Evolutionary conservation across 2,888 invertebrate genomes (phyloP).

Genomic region (Agriopis aurantiaria): DNA sequence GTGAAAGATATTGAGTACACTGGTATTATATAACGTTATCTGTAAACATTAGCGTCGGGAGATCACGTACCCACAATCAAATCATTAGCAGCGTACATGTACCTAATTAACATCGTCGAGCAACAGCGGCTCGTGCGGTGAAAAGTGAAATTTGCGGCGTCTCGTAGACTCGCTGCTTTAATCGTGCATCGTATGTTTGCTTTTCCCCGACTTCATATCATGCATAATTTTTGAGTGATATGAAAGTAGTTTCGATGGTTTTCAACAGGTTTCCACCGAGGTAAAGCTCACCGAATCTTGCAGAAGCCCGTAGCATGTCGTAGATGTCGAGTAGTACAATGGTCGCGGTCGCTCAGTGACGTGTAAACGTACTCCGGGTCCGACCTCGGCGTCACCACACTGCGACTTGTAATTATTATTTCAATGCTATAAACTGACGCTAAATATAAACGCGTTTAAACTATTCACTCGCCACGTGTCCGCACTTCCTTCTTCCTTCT

Average conservation of each 20-base stretch:
- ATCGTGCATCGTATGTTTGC: background rate
- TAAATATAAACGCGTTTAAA: conserved; percentile 5
- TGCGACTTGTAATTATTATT: conserved; percentile 19
- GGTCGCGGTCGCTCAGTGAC: background rate
- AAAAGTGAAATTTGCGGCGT: conserved; percentile 49
- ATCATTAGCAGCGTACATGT: conserved; percentile 35
- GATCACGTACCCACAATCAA: conserved; percentile 6
- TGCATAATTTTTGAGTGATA: conserved; percentile 5
- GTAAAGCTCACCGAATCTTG: background rate
- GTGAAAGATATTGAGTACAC: background rate
- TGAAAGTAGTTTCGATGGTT: conserved; percentile 18
- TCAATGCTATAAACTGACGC: conserved; percentile 28
- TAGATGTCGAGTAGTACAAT: background rate
- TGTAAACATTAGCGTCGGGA: conserved; percentile 2
- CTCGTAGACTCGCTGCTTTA: conserved; percentile 19
- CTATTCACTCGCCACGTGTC: conserved; percentile 36
- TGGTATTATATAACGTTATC: background rate
- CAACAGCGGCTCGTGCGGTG: conserved; percentile 39
- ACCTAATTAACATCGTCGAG: conserved; percentile 45
- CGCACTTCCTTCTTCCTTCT: conserved; percentile 47
- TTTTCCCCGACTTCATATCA: background rate
- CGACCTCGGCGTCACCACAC: conserved; percentile 9
- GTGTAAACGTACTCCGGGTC: conserved; percentile 3
- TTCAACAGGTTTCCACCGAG: background rate
- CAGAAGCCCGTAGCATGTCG: background rate